These are phyloP conservation scores for Neoniphon sammara DNA, from an alignment of 2,797 vertebrate genomes.

Conservation along the genomic window DNA sequence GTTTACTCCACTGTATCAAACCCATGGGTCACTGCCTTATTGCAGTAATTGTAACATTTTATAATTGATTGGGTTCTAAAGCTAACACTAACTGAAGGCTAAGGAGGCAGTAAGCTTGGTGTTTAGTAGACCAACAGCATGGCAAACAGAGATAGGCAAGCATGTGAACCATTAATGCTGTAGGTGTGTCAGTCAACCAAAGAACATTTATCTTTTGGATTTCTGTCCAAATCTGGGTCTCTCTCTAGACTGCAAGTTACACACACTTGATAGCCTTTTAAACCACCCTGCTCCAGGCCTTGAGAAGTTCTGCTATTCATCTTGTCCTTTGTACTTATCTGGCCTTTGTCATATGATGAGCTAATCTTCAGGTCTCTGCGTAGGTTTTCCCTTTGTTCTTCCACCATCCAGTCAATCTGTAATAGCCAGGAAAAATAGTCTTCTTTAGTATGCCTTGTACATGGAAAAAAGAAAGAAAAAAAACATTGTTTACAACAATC, in stretches of 20 bases:
- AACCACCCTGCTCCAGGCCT: constrained; percentile 1
- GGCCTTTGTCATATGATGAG: neutral
- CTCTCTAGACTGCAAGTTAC: constrained; percentile 15
- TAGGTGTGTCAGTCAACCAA: constrained; percentile 43
- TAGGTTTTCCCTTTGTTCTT: no score
- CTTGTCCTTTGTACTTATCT: constrained; percentile 21
- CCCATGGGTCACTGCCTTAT: constrained; percentile 10
- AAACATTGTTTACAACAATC: no score
- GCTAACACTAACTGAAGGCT: neutral
- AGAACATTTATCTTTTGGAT: constrained; percentile 43
- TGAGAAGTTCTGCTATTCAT: constrained; percentile 30
- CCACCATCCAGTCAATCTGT: no score
- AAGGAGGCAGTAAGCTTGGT: constrained; percentile 9
- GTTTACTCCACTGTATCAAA: constrained; percentile 16
- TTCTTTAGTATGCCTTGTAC: no score
- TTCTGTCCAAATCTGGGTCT: constrained; percentile 8
- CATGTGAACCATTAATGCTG: constrained; percentile 30
- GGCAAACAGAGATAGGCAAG: neutral
- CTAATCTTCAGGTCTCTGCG: no score
- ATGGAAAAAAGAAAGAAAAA: no score
- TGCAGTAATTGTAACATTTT: constrained; percentile 25
- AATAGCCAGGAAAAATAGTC: no score
- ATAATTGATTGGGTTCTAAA: constrained; percentile 20
- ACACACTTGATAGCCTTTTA: neutral
- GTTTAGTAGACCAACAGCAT: constrained; percentile 33